Conservation (phyloP, 2,888 invertebrate species). For the Dasypolia templi region DNA sequence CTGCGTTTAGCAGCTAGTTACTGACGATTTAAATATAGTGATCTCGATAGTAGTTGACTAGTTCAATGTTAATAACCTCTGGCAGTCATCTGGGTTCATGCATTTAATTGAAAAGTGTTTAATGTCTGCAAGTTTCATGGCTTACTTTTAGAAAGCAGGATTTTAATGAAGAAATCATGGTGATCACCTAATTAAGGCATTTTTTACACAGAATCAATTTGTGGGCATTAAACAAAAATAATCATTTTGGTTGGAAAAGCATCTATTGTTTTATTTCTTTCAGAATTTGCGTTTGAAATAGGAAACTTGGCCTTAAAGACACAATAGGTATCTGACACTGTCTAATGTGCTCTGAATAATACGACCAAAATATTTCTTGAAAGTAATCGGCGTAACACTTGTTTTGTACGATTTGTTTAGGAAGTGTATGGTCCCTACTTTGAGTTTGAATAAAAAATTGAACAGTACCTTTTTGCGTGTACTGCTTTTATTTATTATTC, state of each 20-base stretch:
- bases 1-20: too few relatives aligned
- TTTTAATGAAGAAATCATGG: constrained; percentile 14
- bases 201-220: too few relatives aligned
- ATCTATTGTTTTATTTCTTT: neutral
- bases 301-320: neutral
- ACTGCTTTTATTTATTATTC: neutral
- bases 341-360: neutral
- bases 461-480: constrained; percentile 33
- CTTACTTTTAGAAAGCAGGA: neutral
- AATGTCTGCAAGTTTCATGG: neutral
- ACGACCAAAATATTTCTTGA: constrained; percentile 9
- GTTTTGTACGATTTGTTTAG: constrained; percentile 17
- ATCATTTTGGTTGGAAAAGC: neutral
- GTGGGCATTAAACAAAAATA: constrained; percentile 9
- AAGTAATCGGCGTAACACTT: neutral
- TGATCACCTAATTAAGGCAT: constrained; percentile 6
- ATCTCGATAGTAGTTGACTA: too few relatives aligned
- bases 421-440: neutral
- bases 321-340: neutral
- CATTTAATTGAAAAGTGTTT: neutral
- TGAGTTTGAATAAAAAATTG: neutral
- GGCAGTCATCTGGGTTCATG: neutral
- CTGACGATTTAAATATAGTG: too few relatives aligned
- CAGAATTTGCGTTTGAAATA: neutral
- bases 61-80: constrained; percentile 2